These are phyloP conservation scores for Plemyria rubiginata DNA, from an alignment of 2,888 invertebrate genomes.

Conservation along the genomic window DNA sequence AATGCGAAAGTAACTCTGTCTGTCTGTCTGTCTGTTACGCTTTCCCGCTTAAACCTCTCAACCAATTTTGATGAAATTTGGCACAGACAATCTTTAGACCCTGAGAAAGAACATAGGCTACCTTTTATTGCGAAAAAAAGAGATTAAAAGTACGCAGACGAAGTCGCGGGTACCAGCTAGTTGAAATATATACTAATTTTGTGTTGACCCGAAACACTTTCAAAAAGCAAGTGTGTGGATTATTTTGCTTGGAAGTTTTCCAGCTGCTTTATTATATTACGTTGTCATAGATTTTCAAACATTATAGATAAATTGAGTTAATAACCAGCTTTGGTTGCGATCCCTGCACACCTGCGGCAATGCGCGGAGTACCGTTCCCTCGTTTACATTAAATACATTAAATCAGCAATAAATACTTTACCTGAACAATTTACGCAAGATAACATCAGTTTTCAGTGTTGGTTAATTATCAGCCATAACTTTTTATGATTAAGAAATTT, in stretches of 20 bases:
- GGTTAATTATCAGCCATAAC: conserved; percentile 4
- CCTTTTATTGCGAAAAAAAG: no score
- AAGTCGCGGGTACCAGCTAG: no score
- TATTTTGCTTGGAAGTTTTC: neutral
- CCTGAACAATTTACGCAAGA: conserved; percentile 10
- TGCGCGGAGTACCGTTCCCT: neutral
- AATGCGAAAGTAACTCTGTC: no score
- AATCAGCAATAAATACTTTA: conserved; percentile 9
- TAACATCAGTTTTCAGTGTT: conserved; percentile 19
- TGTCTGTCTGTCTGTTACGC: no score
- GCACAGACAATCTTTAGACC: no score
- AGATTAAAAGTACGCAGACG: no score
- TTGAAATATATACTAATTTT: no score
- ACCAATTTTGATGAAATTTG: no score
- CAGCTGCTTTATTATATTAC: neutral
- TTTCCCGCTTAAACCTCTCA: no score
- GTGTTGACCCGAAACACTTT: neutral
- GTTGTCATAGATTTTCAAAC: neutral
- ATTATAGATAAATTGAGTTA: conserved; percentile 1
- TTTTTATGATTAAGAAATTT: neutral
- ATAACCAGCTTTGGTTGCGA: conserved; percentile 7
- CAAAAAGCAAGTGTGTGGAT: neutral
- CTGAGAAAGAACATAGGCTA: no score
- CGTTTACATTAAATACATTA: conserved; percentile 15
- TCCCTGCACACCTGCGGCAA: conserved; percentile 7